Conservation (phyloP, 35 echinoderm and acorn worm genomes). For the Ophiothrix spiculata region DNA sequence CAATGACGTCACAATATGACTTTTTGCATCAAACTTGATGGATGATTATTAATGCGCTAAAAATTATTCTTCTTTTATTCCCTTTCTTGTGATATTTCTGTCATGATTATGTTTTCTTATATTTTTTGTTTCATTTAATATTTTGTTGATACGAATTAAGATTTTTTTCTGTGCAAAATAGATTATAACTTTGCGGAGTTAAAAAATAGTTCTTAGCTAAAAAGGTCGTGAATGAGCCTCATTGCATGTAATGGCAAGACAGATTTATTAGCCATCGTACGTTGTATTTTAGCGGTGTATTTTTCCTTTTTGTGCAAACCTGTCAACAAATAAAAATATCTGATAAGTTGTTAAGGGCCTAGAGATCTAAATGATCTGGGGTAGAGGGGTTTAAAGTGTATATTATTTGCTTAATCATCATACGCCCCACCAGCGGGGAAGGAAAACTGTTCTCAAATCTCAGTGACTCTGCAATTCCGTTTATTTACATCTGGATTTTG, state of each 20-base stretch:
- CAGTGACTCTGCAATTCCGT: slow-evolving; percentile 3
- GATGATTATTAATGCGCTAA: too few relatives aligned
- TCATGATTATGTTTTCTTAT: too few relatives aligned
- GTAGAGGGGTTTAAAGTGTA: not conserved
- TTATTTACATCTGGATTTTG: not conserved
- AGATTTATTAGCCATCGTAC: not conserved
- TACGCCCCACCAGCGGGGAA: not conserved
- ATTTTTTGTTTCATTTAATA: too few relatives aligned
- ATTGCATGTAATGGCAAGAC: not conserved
- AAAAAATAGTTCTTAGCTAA: not conserved
- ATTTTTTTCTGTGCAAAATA: too few relatives aligned
- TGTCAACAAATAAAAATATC: not conserved
- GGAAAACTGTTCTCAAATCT: not conserved
- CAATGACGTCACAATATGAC: not conserved
- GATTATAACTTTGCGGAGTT: too few relatives aligned
- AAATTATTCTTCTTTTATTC: too few relatives aligned
- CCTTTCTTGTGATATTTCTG: too few relatives aligned
- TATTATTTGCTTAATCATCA: not conserved
- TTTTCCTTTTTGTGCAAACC: not conserved
- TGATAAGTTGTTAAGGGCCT: not conserved
- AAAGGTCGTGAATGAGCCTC: not conserved
- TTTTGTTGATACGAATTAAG: too few relatives aligned
- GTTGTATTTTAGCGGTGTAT: not conserved
- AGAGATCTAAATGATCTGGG: not conserved
- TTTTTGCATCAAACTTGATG: not conserved